These are phyloP conservation scores for Neolamprologus toae DNA, from an alignment of 2,113 vertebrate genomes.

Conservation along the genomic window DNA sequence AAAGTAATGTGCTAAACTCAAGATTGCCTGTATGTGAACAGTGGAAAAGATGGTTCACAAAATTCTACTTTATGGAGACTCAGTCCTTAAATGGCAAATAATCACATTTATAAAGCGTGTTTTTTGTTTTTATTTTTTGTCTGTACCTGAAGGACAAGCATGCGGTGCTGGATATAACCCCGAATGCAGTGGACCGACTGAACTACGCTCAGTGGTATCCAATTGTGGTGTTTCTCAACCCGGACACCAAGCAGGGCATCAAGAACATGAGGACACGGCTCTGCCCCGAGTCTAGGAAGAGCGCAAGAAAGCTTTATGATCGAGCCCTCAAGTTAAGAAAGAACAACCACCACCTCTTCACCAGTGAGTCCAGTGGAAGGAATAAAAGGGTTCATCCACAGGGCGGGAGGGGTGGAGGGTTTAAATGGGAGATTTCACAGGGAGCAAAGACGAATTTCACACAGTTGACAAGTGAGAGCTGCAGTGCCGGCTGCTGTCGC, in stretches of 20 bases:
- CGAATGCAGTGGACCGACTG: slow-evolving; percentile 97
- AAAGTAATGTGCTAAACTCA: neutral
- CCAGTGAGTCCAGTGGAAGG: slow-evolving; percentile 75
- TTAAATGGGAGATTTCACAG: neutral
- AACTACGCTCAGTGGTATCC: slow-evolving; percentile 99
- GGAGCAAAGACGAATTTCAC: neutral
- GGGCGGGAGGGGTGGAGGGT: neutral
- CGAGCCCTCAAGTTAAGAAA: slow-evolving; percentile 94
- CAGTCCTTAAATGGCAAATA: neutral
- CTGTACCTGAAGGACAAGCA: slow-evolving; percentile 84
- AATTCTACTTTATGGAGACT: neutral
- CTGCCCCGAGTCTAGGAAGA: slow-evolving; percentile 94
- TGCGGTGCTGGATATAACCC: slow-evolving; percentile 94
- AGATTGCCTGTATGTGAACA: neutral
- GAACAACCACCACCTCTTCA: slow-evolving; percentile 98
- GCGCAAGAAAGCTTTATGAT: slow-evolving; percentile 91
- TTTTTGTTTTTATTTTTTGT: neutral
- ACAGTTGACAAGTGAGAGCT: neutral
- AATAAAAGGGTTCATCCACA: neutral
- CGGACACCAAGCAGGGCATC: slow-evolving; percentile 94
- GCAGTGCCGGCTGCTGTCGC: neutral
- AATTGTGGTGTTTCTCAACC: slow-evolving; percentile 96
- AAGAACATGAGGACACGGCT: slow-evolving; percentile 94
- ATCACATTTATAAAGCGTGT: neutral
- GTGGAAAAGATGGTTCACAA: neutral